phyloP scores from a whole-genome alignment of 2,113 vertebrate species.

The Emydocephalus ijimae region DNA sequence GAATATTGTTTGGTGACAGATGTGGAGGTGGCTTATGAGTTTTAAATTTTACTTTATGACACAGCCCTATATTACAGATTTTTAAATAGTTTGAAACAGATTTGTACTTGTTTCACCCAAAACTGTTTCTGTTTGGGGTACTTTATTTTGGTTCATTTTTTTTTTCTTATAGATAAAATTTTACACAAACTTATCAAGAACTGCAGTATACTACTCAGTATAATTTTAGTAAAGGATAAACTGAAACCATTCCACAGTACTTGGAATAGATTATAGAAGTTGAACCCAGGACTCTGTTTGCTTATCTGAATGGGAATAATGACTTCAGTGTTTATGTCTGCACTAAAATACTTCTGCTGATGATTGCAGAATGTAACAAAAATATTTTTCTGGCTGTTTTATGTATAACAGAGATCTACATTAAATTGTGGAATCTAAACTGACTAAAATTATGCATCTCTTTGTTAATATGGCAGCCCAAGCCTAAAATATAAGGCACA shows the following conservation, averaged over 20 bases:
- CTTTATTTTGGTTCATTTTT: background rate
- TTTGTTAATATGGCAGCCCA: background rate
- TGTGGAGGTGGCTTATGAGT: constrained; percentile 43
- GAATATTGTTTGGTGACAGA: constrained; percentile 41
- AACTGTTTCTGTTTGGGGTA: background rate
- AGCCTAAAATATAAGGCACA: background rate
- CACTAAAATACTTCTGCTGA: background rate
- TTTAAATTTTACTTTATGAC: constrained; percentile 42
- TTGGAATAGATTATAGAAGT: background rate
- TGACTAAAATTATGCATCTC: background rate
- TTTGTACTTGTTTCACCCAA: background rate
- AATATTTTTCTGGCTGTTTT: background rate
- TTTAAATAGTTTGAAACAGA: constrained; percentile 29
- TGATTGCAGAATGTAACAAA: background rate
- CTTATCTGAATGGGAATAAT: background rate
- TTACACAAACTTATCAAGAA: background rate
- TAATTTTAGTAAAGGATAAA: background rate
- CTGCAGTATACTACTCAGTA: background rate
- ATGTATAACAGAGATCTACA: background rate
- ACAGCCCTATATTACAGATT: background rate
- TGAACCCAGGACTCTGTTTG: background rate
- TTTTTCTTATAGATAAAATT: background rate
- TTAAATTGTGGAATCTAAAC: background rate
- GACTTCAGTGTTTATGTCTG: background rate
- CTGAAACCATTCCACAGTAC: background rate